phyloP scores from a whole-genome alignment of 2,888 invertebrate genomes.

The Ditula angustiorana region DNA sequence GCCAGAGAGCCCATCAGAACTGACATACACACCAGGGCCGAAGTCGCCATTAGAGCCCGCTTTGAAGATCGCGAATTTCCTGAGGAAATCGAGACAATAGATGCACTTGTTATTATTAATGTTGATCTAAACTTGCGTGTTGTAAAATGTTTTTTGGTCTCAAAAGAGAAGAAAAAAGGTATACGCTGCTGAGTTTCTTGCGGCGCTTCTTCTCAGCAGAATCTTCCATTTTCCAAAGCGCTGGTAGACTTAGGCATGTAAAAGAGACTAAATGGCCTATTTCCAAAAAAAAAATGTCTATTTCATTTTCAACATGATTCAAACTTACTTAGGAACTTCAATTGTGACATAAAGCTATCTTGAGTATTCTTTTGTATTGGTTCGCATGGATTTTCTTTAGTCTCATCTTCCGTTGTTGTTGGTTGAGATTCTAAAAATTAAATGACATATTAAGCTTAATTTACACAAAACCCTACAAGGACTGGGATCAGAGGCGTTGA shows the following conservation, averaged over 20 bases:
- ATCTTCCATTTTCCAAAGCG: too few relatives aligned
- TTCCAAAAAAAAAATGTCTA: not conserved
- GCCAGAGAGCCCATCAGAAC: conserved; percentile 41
- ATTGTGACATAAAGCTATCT: conserved; percentile 50
- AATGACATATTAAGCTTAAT: too few relatives aligned
- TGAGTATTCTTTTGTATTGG: conserved; percentile 47
- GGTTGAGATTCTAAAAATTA: conserved; percentile 28
- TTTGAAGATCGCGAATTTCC: conserved; percentile 63
- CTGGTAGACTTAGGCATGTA: too few relatives aligned
- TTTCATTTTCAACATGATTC: not conserved
- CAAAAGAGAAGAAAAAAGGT: too few relatives aligned
- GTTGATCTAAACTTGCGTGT: not conserved
- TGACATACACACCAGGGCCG: conserved; percentile 35
- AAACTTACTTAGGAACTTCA: conserved; percentile 61
- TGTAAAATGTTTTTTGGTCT: too few relatives aligned
- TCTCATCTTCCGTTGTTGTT: not conserved
- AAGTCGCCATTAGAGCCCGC: conserved; percentile 49
- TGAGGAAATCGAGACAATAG: conserved; percentile 42
- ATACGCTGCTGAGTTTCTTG: too few relatives aligned
- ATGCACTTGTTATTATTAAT: not conserved
- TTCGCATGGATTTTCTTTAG: conserved; percentile 35
- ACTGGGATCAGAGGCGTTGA: too few relatives aligned
- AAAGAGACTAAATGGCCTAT: too few relatives aligned
- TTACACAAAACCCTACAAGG: too few relatives aligned
- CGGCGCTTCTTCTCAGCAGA: too few relatives aligned